Evolutionary conservation across 2,113 vertebrate genomes (phyloP), one percentile per base, ranked within the genome.

Genomic region (Monopterus albus): DNA sequence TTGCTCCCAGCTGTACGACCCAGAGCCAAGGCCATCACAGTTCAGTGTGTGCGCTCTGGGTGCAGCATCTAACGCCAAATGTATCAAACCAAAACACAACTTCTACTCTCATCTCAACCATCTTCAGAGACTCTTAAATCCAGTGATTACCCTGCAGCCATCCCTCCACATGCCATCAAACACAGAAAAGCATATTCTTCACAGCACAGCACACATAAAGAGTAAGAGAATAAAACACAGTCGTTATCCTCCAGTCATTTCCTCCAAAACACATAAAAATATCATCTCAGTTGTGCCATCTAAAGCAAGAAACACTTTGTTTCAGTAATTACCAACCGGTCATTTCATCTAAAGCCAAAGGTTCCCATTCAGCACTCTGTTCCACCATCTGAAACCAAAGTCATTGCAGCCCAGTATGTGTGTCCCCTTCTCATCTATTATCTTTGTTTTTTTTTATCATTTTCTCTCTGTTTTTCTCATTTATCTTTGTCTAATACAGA

Each of bases 21-120:
- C 26, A 1, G 23, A 28, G 75, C 79, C 83, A 82, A 69, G 73
- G 69, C 29, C 79, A 53, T 84, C 69, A 49, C 49, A 36, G 28
- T 82, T 60, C 62, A 71, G 72, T 29, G 57, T 28, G 14, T 26
- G 35, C 81, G 71, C 73, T 79, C 81, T 79, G 84, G 67, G 67
- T 45, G 72, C 47, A 6, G 40, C 38, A 2, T 23, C 21, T 2
- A 15, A 45, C 7, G 75, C 75, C 78, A 76, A 42, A 72, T 66
- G 36, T 72, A 81, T 79, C 66, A 72, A 69, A n/a, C n/a, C n/a
- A n/a, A 70, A 66, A 38, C n/a, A 60, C 58, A 45, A 64, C 70
- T 49, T 55, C 45, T 43, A 26, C 46, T 59, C 33, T 65, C 51
- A 35, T 20, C 28, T 47, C 20, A 0, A 12, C 21, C 62, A 1